Evolutionary conservation across 2,888 invertebrate genomes (phyloP), one percentile per base, ranked within the genome.

Genomic region (Gerris lacustris): DNA sequence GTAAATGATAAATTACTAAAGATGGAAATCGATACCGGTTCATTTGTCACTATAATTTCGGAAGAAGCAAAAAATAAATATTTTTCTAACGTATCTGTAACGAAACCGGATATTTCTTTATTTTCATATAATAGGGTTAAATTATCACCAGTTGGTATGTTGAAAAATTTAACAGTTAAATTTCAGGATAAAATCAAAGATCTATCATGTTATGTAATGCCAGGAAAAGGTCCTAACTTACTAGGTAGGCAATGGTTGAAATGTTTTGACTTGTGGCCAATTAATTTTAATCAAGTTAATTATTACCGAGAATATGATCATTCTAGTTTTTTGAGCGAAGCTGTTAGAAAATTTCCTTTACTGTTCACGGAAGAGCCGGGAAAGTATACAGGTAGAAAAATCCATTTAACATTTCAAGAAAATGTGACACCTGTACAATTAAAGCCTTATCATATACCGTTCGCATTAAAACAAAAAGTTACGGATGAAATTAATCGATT

Each of bases 351-450:
- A 15, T 55, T 55, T 55, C 55, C 55, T 55, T 55, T 55, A 15
- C 5, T 55, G 55, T 5, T 55, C 15, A 2, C 55, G 15, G 55
- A 55, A 11, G 55, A 55, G 55, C 9, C 55, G 15, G 55, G 55
- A 9, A 55, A 55, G 15, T 55, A 55, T 55, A 15, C 15, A 11
- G 55, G 55, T 15, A 55, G 15, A 55, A 55, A 55, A 55, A 55
- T 55, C 15, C 9, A 15, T 55, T 55, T 55, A 55, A 55, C 55
- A 2, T 69, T 74, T 43, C 71, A 66, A 67, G 70, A 74, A 11
- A 73, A 75, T 63, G 76, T 75, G 7, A 63, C 44, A 43, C 77
- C 77, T 1, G 69, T 71, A 63, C 77, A 76, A 74, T 70, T 74
- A 18, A 76, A 75, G 31, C 31, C 31, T 31, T 31, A 31, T 31